phyloP scores from a whole-genome alignment of 2,888 invertebrate species.

The Cephus pygmeus region DNA sequence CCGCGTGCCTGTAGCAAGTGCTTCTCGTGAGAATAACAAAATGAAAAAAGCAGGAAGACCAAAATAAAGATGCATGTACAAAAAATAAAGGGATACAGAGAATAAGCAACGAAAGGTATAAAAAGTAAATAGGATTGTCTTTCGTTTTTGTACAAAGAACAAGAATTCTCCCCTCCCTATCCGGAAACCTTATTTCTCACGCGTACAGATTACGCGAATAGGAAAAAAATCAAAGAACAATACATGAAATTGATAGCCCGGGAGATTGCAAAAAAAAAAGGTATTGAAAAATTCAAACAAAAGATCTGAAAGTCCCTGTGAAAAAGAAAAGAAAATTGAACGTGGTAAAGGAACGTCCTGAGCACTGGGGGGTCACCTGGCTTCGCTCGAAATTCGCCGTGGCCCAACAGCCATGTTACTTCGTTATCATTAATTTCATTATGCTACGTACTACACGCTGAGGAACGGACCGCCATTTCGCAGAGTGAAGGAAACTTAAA shows the following conservation, averaged over 20 bases:
- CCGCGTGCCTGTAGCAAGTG: slow-evolving; percentile 18
- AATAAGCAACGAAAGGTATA: neutral
- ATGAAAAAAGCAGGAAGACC: slow-evolving; percentile 14
- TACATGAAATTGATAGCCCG: neutral
- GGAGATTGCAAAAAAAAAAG: slow-evolving; percentile 7
- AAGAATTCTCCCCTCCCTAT: too few species aligned
- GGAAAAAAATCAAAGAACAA: slow-evolving; percentile 8
- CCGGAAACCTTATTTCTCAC: neutral
- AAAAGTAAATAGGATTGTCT: neutral
- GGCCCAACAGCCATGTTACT: slow-evolving; percentile 47
- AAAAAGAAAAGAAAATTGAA: neutral
- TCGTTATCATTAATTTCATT: slow-evolving; percentile 17
- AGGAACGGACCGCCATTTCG: slow-evolving; percentile 16
- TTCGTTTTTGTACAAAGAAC: neutral
- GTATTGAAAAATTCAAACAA: neutral
- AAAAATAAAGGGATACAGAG: neutral
- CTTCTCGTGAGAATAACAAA: slow-evolving; percentile 1
- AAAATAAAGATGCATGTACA: neutral
- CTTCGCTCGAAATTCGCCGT: slow-evolving; percentile 42
- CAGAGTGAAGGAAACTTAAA: neutral
- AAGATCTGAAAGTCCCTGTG: neutral
- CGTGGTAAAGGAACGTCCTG: neutral
- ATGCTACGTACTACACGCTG: slow-evolving; percentile 25
- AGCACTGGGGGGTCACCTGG: neutral
- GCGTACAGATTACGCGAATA: neutral